Evolutionary conservation across 1,140 invertebrate genomes (phyloP), one percentile per base, ranked within the genome.

Genomic region (Bactericera cockerelli): DNA sequence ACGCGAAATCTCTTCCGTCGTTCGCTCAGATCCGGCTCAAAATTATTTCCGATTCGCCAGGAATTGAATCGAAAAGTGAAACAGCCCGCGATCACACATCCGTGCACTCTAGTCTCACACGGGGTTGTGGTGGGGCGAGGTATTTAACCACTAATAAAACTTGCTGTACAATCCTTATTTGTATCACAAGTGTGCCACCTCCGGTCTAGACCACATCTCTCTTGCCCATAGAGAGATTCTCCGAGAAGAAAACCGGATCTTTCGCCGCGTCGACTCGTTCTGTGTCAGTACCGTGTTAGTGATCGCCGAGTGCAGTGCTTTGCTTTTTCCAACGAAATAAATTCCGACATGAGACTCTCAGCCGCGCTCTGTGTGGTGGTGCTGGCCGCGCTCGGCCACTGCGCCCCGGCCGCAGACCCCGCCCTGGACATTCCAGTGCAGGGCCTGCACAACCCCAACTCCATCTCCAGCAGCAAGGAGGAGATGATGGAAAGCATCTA

Each of bases 401-500:
- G 42, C 19, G 4, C 19, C 4, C 42, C 42, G 42, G 42, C 42
- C 19, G 42, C 42, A 4, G 42, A 49, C 22, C 58, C 58, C 26
- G 58, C 58, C 13, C 24, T 59, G 26, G 58, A 57, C 33, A 26
- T 42, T 3, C 55, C 60, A 8, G 72, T 72, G 28, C 66, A 68
- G 53, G 71, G 70, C 39, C 42, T 53, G 21, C 74, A 72, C 63
- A 72, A 71, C 49, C 74, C 79, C 58, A 80, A 80, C 66, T 71
- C 77, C 60, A 75, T 80, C 60, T 76, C 77, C 63, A 53, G 28
- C 2, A 78, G 76, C 53, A 82, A 84, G 60, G 86, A 85, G 65
- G 85, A 89, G 63, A 76, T 87, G 24, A 76, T 84, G 75, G 80
- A 83, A 64, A 80, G 79, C 64, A 81, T 84, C 64, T 81, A 87